These are phyloP conservation scores for Trematomus loennbergii DNA, from an alignment of 2,113 vertebrate species.

Conservation along the genomic window DNA sequence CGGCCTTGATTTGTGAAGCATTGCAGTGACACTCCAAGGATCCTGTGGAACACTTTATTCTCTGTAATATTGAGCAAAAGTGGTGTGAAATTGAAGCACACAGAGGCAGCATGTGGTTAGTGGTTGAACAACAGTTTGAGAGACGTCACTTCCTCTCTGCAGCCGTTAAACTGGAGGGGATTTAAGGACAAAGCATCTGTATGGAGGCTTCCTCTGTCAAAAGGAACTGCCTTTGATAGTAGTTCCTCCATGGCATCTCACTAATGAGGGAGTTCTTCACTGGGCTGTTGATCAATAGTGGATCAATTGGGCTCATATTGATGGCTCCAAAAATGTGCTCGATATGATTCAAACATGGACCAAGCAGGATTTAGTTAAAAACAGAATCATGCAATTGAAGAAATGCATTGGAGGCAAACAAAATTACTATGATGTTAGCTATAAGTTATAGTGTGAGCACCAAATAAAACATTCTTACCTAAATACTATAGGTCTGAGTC, in stretches of 20 bases:
- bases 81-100: not conserved
- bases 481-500: not conserved
- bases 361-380: not conserved
- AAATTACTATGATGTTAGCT: not conserved
- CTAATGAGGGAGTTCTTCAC: constrained; percentile 11
- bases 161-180: not conserved
- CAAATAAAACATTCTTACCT: not conserved
- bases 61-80: not conserved
- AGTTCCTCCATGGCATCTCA: not conserved
- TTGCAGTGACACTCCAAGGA: constrained; percentile 8
- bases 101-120: not conserved
- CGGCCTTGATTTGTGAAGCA: constrained; percentile 11
- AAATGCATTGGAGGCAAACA: not conserved
- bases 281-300: constrained; percentile 17
- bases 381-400: not conserved
- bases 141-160: not conserved
- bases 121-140: not conserved
- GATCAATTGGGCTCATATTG: constrained; percentile 6
- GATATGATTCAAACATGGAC: not conserved
- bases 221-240: constrained; percentile 16
- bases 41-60: not conserved
- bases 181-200: constrained; percentile 5
- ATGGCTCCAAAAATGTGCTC: not conserved
- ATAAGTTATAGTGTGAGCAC: not conserved
- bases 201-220: constrained; percentile 19